Evolutionary conservation across 2,113 vertebrate genomes (phyloP).

Genomic region (Halcyon malimbica): DNA sequence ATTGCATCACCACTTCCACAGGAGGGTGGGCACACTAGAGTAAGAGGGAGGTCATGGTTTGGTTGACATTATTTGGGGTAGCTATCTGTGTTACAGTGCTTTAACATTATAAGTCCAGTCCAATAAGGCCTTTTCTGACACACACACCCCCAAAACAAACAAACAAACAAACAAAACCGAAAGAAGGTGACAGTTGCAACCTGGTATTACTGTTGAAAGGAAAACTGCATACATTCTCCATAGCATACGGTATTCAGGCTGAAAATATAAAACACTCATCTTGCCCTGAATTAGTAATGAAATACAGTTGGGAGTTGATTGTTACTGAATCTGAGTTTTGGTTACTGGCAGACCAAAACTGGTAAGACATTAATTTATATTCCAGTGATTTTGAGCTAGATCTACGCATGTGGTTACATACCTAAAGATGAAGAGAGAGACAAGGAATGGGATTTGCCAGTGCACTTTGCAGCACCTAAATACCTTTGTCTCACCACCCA

Average conservation of each 20-base stretch:
- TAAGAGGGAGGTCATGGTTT: constrained; percentile 57
- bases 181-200: background rate
- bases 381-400: background rate
- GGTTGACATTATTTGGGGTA: background rate
- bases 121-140: background rate
- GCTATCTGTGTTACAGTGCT: constrained; percentile 33
- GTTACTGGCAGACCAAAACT: background rate
- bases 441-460: background rate
- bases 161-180: background rate
- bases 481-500: background rate
- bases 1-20: constrained; percentile 53
- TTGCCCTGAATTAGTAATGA: background rate
- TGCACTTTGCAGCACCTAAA: background rate
- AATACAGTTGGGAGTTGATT: background rate
- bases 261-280: background rate
- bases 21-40: constrained; percentile 53
- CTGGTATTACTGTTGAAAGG: background rate
- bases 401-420: background rate
- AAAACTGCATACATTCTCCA: background rate
- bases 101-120: constrained; percentile 20
- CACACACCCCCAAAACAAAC: no score
- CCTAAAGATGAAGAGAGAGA: background rate
- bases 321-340: background rate
- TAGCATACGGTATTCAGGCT: background rate
- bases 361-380: background rate